Conservation (phyloP, 2,797 vertebrate genomes). For the Acrossocheilus fasciatus region DNA sequence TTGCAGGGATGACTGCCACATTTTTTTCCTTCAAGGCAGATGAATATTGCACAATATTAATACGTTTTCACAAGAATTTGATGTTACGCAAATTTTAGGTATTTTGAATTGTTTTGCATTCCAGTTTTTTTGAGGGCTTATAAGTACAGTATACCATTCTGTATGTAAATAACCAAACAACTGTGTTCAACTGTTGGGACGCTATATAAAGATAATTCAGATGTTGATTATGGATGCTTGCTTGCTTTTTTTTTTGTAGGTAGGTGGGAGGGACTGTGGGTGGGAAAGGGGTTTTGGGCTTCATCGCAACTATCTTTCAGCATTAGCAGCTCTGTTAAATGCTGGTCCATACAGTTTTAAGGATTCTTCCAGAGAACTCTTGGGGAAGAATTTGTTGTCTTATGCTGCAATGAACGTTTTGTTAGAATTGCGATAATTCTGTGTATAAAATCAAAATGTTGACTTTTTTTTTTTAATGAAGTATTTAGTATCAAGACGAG, state of each 20-base stretch:
- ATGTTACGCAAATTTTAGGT: conserved; percentile 71
- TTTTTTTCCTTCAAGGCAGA: conserved; percentile 84
- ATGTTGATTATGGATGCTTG: conserved; percentile 71
- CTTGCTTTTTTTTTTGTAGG: conserved; percentile 66
- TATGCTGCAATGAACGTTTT: conserved; percentile 64
- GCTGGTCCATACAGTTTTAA: conserved; percentile 64
- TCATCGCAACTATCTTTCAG: conserved; percentile 61
- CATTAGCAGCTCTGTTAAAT: conserved; percentile 68
- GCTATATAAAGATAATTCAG: conserved; percentile 76
- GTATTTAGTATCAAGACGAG: conserved; percentile 49
- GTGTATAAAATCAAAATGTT: conserved; percentile 65
- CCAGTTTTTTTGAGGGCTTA: conserved; percentile 76
- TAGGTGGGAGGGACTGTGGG: not conserved
- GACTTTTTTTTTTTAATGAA: conserved; percentile 68
- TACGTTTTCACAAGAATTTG: conserved; percentile 74
- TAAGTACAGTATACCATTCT: conserved; percentile 62
- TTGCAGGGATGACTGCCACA: conserved; percentile 94
- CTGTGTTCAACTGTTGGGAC: conserved; percentile 77
- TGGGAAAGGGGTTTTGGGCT: conserved; percentile 3
- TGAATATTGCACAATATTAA: conserved; percentile 89
- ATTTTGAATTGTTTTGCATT: conserved; percentile 77
- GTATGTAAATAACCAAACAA: conserved; percentile 78
- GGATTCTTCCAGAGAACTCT: conserved; percentile 66
- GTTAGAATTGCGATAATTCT: conserved; percentile 72
- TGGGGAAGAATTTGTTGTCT: conserved; percentile 59